These are phyloP conservation scores for Semicossyphus pulcher DNA, from an alignment of 2,113 vertebrate species.

Conservation along the genomic window DNA sequence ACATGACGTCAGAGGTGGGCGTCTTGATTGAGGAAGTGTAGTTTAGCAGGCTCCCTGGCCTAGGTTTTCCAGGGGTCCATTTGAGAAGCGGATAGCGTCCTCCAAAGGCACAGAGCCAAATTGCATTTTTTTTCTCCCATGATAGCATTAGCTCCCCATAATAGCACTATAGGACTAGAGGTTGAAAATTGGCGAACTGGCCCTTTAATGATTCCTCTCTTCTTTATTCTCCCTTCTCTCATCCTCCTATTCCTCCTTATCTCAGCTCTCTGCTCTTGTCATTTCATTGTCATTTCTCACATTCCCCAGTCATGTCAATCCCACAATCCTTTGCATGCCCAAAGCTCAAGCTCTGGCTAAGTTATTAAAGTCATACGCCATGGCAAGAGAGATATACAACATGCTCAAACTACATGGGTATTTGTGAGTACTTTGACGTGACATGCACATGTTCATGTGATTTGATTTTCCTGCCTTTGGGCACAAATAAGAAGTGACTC, in stretches of 20 bases:
- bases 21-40: too few species aligned
- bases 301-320: conserved; percentile 13
- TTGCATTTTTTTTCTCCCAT: too few species aligned
- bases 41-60: too few species aligned
- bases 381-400: conserved; percentile 22
- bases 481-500: conserved; percentile 28
- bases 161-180: too few species aligned
- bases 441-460: conserved; percentile 17
- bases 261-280: conserved; percentile 5
- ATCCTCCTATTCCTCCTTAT: conserved; percentile 6
- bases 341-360: conserved; percentile 6
- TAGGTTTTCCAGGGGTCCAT: too few species aligned
- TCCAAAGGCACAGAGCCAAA: too few species aligned
- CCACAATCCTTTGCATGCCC: conserved; percentile 37
- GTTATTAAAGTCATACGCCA: conserved; percentile 48
- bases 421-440: conserved; percentile 25
- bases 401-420: conserved; percentile 2
- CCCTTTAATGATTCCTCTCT: too few species aligned
- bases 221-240: neutral
- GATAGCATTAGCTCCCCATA: too few species aligned
- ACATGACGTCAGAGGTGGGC: too few species aligned
- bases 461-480: conserved; percentile 31
- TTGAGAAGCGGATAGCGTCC: too few species aligned
- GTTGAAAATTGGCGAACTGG: too few species aligned
- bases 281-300: conserved; percentile 9